phyloP scores from a whole-genome alignment of 2,888 invertebrate species.

The Acleris emargana region DNA sequence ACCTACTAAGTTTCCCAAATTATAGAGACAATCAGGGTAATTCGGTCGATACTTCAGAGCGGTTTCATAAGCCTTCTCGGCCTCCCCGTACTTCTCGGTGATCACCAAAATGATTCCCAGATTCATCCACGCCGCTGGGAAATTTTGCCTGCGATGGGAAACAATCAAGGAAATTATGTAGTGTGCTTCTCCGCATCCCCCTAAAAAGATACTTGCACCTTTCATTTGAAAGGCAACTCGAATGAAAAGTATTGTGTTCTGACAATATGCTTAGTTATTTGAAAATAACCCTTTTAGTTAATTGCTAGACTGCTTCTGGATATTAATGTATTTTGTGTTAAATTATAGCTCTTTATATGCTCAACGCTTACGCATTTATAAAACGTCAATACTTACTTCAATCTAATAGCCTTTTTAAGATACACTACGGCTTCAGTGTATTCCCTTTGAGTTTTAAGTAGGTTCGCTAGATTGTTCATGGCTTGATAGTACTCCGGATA shows the following conservation, averaged over 20 bases:
- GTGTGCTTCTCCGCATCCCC: no score
- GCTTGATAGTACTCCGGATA: slow-evolving; percentile 94
- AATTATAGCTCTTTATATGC: slow-evolving; percentile 8
- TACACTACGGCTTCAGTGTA: slow-evolving; percentile 89
- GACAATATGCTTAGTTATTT: no score
- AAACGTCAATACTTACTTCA: slow-evolving; percentile 82
- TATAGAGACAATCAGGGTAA: slow-evolving; percentile 97
- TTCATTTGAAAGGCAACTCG: no score
- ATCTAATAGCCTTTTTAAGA: slow-evolving; percentile 87
- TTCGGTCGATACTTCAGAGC: slow-evolving; percentile 90
- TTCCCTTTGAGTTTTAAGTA: slow-evolving; percentile 88
- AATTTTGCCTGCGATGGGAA: slow-evolving; percentile 85
- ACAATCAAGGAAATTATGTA: no score
- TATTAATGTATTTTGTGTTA: background rate
- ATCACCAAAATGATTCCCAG: slow-evolving; percentile 95
- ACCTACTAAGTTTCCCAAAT: slow-evolving; percentile 95
- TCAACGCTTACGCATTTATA: background rate
- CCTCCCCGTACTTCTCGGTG: slow-evolving; percentile 87
- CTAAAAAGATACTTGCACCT: no score
- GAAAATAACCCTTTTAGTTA: no score
- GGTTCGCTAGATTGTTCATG: slow-evolving; percentile 96
- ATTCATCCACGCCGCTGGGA: slow-evolving; percentile 99
- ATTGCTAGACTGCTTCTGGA: no score
- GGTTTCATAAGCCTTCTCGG: slow-evolving; percentile 90
- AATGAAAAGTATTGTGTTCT: no score